A percentile compares a stretch with the other conserved stretches of the same genome.
phyloP scores from a whole-genome alignment of 2,888 invertebrate species.

The Lissonota sp. region DNA sequence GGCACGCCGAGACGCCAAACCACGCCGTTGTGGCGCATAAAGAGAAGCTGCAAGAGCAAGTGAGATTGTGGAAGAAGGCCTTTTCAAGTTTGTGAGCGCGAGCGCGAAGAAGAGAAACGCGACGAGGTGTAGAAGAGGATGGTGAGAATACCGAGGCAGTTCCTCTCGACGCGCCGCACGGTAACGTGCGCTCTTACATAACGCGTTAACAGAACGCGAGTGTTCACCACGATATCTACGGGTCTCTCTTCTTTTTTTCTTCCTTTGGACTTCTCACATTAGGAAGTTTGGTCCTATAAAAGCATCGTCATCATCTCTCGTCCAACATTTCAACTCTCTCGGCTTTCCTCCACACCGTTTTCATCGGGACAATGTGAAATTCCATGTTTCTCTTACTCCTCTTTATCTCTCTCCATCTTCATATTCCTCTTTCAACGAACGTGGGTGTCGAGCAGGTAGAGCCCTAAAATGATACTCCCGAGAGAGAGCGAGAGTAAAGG shows the following conservation, averaged over 20 bases:
- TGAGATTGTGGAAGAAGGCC: conserved; percentile 52
- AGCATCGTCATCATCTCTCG: conserved; percentile 46
- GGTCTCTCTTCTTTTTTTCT: conserved; percentile 19
- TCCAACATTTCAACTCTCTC: neutral
- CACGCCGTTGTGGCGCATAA: neutral
- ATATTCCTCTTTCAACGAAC: conserved; percentile 27
- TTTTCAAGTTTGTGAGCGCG: conserved; percentile 15
- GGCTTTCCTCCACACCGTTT: neutral
- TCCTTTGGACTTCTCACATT: conserved; percentile 29
- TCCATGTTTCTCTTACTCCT: conserved; percentile 11
- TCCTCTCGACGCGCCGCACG: conserved; percentile 77
- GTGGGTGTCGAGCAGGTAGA: conserved; percentile 23
- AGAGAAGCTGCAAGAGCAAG: conserved; percentile 23
- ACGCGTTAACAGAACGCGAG: conserved; percentile 33
- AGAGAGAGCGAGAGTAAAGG: conserved; percentile 14
- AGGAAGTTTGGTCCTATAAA: conserved; percentile 24
- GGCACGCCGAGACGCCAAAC: conserved; percentile 63
- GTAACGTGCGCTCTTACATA: conserved; percentile 80
- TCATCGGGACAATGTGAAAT: conserved; percentile 23
- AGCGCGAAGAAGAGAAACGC: conserved; percentile 59
- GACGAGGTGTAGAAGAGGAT: conserved; percentile 63
- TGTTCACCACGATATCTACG: neutral
- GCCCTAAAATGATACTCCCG: conserved; percentile 15
- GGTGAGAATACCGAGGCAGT: conserved; percentile 78
- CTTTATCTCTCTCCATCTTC: conserved; percentile 2